A percentile compares a stretch with the other conserved stretches of the same genome.
Evolutionary conservation across 2,888 invertebrate genomes (phyloP).

Genomic region (Rhagonycha lutea): DNA sequence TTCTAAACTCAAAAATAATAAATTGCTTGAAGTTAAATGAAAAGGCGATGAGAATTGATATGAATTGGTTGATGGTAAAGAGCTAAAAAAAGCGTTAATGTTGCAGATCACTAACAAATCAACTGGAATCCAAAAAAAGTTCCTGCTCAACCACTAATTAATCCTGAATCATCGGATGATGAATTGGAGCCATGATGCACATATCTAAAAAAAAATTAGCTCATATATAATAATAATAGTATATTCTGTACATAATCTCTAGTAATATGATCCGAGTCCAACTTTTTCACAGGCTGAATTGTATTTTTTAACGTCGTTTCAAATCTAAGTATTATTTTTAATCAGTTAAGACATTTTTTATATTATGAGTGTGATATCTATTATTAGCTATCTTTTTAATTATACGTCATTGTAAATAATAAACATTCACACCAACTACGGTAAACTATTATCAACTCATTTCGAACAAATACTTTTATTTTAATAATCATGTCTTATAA

Average conservation of each 20-base stretch:
- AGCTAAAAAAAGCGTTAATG: conserved; percentile 1
- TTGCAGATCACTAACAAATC: conserved; percentile 1
- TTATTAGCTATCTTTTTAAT: background rate
- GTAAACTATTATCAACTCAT: background rate
- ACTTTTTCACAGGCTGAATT: background rate
- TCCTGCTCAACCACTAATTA: conserved; percentile 1
- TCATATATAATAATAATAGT: background rate
- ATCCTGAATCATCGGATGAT: background rate
- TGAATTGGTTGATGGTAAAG: background rate
- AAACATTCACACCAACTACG: background rate
- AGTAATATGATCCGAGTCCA: background rate
- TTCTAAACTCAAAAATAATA: background rate
- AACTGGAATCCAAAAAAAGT: background rate
- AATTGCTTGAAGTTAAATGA: background rate
- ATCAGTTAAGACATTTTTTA: background rate
- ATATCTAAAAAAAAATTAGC: background rate
- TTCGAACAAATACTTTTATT: background rate
- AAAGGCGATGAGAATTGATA: background rate
- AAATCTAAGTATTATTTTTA: background rate
- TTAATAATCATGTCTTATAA: background rate
- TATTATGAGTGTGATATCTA: background rate
- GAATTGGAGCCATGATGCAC: conserved; percentile 3
- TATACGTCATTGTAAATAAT: background rate
- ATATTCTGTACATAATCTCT: background rate
- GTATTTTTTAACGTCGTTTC: background rate